Conservation (phyloP, 1,140 invertebrate genomes). For the Pantala flavescens region DNA sequence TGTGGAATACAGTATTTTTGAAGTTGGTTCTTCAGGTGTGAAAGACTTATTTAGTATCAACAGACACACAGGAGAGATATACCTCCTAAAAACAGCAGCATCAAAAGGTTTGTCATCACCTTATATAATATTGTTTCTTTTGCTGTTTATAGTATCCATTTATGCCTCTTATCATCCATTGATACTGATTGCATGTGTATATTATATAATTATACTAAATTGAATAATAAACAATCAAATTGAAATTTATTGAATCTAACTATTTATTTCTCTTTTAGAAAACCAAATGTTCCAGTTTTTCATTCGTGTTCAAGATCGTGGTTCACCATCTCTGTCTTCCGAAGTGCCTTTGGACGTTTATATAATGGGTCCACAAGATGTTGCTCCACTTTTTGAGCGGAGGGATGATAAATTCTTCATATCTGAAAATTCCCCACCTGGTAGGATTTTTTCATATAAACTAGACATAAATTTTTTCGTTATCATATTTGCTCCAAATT, state of each 20-base stretch:
- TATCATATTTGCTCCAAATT: not conserved
- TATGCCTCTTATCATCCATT: too few species aligned
- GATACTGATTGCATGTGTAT: too few species aligned
- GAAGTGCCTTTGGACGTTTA: constrained; percentile 70
- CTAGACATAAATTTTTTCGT: not conserved
- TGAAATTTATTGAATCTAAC: constrained; percentile 13
- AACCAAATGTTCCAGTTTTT: constrained; percentile 80
- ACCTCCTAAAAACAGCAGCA: constrained; percentile 45
- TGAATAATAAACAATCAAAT: too few species aligned
- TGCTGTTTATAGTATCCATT: too few species aligned
- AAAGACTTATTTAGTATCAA: constrained; percentile 56
- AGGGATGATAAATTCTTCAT: constrained; percentile 65
- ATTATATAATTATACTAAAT: too few species aligned
- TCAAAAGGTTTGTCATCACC: constrained; percentile 38
- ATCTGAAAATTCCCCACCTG: constrained; percentile 60
- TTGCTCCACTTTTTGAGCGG: constrained; percentile 59
- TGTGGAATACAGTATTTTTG: constrained; percentile 63
- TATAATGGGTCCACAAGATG: constrained; percentile 56
- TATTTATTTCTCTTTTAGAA: constrained; percentile 42
- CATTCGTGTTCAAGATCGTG: constrained; percentile 71
- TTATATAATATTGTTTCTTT: too few species aligned
- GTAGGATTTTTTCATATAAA: constrained; percentile 26
- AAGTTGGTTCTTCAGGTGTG: constrained; percentile 45
- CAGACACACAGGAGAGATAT: constrained; percentile 54
- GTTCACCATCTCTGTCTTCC: constrained; percentile 52